Conservation (phyloP, 2,888 invertebrate genomes). For the Leptopterna dolabrata region DNA sequence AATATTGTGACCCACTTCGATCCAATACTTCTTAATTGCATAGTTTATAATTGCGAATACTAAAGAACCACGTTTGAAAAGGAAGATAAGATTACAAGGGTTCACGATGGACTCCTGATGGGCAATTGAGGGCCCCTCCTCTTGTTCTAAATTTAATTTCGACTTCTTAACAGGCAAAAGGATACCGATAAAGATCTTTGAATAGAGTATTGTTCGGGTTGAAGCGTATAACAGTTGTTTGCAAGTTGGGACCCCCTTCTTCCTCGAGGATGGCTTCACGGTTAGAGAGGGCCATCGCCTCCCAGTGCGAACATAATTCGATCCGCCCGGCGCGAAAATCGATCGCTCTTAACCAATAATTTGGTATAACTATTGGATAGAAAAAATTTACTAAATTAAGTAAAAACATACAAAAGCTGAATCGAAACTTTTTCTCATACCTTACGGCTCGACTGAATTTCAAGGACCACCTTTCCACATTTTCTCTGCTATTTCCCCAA, state of each 20-base stretch:
- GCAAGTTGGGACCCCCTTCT: conserved; percentile 29
- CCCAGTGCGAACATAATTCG: neutral
- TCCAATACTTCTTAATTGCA: conserved; percentile 18
- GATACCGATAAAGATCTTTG: conserved; percentile 31
- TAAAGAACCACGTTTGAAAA: conserved; percentile 1
- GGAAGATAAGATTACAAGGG: conserved; percentile 15
- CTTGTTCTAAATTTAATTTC: conserved; percentile 54
- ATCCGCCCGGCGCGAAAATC: neutral
- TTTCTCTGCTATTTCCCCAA: no score
- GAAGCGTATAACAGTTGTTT: conserved; percentile 48
- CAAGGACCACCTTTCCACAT: no score
- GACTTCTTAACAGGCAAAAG: conserved; percentile 50
- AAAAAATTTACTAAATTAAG: no score
- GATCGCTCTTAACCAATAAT: neutral
- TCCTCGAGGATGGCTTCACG: neutral
- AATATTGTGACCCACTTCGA: conserved; percentile 13
- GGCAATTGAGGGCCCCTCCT: conserved; percentile 33
- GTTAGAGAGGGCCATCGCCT: neutral
- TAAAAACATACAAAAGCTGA: no score
- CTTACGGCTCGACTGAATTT: no score
- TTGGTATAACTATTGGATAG: no score
- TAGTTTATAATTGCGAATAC: conserved; percentile 37
- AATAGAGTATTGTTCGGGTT: conserved; percentile 47
- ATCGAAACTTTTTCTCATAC: no score
- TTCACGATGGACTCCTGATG: conserved; percentile 29